Evolutionary conservation across 1,140 invertebrate genomes (phyloP).

Genomic region (Zaprionus camerounensis): DNA sequence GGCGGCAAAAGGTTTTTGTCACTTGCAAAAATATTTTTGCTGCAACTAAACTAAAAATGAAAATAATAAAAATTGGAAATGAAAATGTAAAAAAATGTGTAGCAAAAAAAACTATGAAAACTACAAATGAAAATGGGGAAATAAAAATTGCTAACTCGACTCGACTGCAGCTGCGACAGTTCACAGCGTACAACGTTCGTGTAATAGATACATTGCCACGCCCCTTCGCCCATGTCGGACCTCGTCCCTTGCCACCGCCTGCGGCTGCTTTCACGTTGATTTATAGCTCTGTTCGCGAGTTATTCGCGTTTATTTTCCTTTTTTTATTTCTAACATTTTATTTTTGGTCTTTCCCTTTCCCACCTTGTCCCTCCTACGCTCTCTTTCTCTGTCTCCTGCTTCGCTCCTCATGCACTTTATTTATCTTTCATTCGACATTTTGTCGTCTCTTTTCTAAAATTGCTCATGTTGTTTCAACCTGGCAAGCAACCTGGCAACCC

Average conservation of each 20-base stretch:
- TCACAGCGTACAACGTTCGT: conserved; percentile 57
- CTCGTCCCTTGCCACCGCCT: conserved; percentile 12
- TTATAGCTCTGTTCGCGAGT: conserved; percentile 67
- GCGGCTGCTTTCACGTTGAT: conserved; percentile 61
- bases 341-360: conserved; percentile 23
- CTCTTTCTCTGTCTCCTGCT: neutral
- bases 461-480: conserved; percentile 78
- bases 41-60: conserved; percentile 44
- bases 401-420: conserved; percentile 58
- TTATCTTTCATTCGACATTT: conserved; percentile 84
- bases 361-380: neutral
- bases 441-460: conserved; percentile 79
- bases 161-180: conserved; percentile 65
- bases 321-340: conserved; percentile 58
- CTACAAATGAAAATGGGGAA: conserved; percentile 40
- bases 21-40: conserved; percentile 77
- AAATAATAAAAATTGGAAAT: conserved; percentile 25
- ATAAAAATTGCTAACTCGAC: conserved; percentile 53
- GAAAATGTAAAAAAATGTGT: conserved; percentile 16
- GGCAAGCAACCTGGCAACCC: conserved; percentile 47
- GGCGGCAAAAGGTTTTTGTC: conserved; percentile 67
- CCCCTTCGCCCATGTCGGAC: conserved; percentile 20
- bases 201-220: conserved; percentile 69
- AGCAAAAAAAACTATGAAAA: conserved; percentile 12
- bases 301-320: conserved; percentile 53